Percentiles rank a stretch among this genome's conserved stretches.
Evolutionary conservation across 2,113 vertebrate genomes (phyloP).

Genomic region (Oncorhynchus mykiss): DNA sequence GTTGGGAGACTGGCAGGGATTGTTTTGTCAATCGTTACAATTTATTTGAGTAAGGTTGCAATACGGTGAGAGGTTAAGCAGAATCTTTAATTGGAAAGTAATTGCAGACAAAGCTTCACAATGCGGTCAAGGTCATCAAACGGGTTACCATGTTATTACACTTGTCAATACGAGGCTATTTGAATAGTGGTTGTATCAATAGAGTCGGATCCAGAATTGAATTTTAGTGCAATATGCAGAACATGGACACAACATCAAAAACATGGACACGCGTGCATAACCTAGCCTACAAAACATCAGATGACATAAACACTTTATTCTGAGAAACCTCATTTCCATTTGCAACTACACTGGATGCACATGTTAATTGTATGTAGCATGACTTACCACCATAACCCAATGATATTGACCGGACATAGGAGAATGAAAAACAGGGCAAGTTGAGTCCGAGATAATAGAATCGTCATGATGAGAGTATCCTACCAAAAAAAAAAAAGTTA

Average conservation of each 20-base stretch:
- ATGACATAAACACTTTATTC: constrained; percentile 1
- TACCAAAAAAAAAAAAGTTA: constrained; percentile 37
- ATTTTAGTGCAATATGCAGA: too few species aligned
- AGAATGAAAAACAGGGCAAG: constrained; percentile 88
- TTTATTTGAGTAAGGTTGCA: too few species aligned
- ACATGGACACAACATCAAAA: background rate
- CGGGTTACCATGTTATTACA: too few species aligned
- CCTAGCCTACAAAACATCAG: background rate
- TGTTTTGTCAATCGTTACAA: too few species aligned
- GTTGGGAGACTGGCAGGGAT: too few species aligned
- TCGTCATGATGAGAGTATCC: constrained; percentile 71
- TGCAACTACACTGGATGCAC: constrained; percentile 29
- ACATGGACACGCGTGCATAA: background rate
- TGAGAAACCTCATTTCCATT: background rate
- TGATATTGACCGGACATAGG: constrained; percentile 92
- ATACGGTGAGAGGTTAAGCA: too few species aligned
- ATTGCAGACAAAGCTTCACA: too few species aligned
- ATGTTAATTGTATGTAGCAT: constrained; percentile 33
- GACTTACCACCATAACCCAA: constrained; percentile 96
- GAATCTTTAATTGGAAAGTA: too few species aligned
- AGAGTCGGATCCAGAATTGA: too few species aligned
- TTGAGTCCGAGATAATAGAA: constrained; percentile 81
- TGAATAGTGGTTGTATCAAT: too few species aligned
- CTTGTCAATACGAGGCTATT: too few species aligned
- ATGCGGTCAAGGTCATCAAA: too few species aligned